phyloP scores from a whole-genome alignment of 2,888 invertebrate genomes.

The Scaptomyza caliginosa region DNA sequence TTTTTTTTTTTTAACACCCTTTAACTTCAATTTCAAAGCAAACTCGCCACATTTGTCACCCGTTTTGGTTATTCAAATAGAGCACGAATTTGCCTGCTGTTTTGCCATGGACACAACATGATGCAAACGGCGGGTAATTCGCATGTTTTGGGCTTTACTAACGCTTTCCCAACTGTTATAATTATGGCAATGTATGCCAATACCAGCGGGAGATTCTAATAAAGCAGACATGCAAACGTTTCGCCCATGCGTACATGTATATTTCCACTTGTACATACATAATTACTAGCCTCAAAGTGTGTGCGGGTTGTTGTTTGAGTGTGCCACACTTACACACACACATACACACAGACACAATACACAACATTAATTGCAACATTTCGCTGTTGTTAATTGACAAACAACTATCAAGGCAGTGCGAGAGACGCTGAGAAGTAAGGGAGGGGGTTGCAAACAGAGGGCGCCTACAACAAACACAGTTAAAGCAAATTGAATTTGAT shows the following conservation, averaged over 20 bases:
- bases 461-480: conserved; percentile 45
- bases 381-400: conserved; percentile 73
- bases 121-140: conserved; percentile 52
- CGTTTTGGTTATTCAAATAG: neutral
- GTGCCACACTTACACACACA: conserved; percentile 13
- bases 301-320: conserved; percentile 5
- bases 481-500: conserved; percentile 73
- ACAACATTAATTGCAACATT: conserved; percentile 75
- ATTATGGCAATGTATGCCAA: conserved; percentile 56
- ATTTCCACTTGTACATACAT: conserved; percentile 13
- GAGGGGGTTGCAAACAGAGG: too few relatives aligned
- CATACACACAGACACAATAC: conserved; percentile 15
- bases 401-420: conserved; percentile 40
- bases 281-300: conserved; percentile 1
- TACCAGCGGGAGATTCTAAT: conserved; percentile 56
- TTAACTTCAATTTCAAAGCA: neutral
- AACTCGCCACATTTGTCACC: conserved; percentile 40
- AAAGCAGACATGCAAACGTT: conserved; percentile 25
- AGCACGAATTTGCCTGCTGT: neutral
- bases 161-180: conserved; percentile 43
- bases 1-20: too few relatives aligned
- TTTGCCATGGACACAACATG: neutral
- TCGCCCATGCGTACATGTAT: neutral
- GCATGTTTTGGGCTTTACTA: conserved; percentile 62
- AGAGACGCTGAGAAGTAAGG: conserved; percentile 1